Evolutionary conservation across 2,888 invertebrate species (phyloP).

Genomic region (Drosophila acutilabella): DNA sequence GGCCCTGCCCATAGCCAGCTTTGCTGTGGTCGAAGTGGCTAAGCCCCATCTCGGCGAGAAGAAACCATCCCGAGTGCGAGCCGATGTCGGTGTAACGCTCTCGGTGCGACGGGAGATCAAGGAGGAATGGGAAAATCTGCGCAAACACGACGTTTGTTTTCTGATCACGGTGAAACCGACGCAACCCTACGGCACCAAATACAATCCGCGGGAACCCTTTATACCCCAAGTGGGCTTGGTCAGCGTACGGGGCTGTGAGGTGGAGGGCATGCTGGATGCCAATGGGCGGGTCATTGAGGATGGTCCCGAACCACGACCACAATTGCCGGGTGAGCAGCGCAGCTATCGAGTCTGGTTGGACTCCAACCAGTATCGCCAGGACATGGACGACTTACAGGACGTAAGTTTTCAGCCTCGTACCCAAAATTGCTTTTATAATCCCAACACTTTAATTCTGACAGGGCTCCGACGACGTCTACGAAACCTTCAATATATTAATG

Average conservation of each 20-base stretch:
- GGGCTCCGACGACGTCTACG: conserved; percentile 90
- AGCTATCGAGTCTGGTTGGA: conserved; percentile 98
- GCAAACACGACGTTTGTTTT: conserved; percentile 99
- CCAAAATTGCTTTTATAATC: no score
- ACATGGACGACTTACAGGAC: conserved; percentile 94
- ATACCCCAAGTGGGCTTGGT: conserved; percentile 96
- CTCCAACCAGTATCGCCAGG: conserved; percentile 97
- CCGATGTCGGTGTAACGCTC: conserved; percentile 96
- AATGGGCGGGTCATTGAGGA: conserved; percentile 98
- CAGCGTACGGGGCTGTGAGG: conserved; percentile 98
- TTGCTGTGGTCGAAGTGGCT: conserved; percentile 97
- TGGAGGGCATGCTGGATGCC: conserved; percentile 98
- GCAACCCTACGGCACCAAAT: conserved; percentile 93
- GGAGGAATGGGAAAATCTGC: conserved; percentile 97
- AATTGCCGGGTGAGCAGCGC: conserved; percentile 93
- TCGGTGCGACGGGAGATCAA: conserved; percentile 96
- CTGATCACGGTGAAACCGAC: conserved; percentile 95
- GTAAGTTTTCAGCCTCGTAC: conserved; percentile 83
- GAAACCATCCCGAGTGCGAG: conserved; percentile 97
- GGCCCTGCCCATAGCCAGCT: conserved; percentile 97
- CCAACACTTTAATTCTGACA: conserved; percentile 54
- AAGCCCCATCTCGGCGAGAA: conserved; percentile 97
- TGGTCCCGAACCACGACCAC: conserved; percentile 95
- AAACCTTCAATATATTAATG: conserved; percentile 98
- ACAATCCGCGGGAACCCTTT: conserved; percentile 93